These are phyloP conservation scores for Cactoblastis cactorum DNA, from an alignment of 2,888 invertebrate species.

Conservation along the genomic window DNA sequence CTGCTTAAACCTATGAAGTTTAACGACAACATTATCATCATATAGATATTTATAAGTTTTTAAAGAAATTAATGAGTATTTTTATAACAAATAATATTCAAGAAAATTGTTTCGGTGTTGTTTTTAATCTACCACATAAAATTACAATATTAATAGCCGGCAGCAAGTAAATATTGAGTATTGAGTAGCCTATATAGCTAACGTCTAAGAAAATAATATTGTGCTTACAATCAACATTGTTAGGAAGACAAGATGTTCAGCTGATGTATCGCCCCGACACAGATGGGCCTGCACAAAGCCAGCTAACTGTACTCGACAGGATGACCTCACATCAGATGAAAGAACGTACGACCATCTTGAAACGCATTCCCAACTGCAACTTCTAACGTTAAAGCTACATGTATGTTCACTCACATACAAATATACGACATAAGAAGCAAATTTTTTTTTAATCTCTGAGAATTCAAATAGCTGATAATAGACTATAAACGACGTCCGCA, in stretches of 20 bases:
- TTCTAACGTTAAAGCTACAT: constrained; percentile 23
- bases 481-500: constrained; percentile 59
- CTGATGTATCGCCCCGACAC: constrained; percentile 60
- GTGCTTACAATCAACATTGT: constrained; percentile 27
- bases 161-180: too few relatives aligned
- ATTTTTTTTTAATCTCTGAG: constrained; percentile 50
- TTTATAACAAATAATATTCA: too few relatives aligned
- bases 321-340: constrained; percentile 54
- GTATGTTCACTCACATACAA: too few relatives aligned
- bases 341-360: constrained; percentile 44
- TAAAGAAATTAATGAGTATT: too few relatives aligned
- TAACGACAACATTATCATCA: too few relatives aligned
- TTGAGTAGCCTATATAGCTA: too few relatives aligned
- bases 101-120: too few relatives aligned
- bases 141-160: too few relatives aligned
- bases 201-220: background rate
- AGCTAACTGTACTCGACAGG: constrained; percentile 64
- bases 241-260: constrained; percentile 34
- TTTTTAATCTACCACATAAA: too few relatives aligned
- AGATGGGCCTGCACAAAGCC: constrained; percentile 60
- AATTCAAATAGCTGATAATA: constrained; percentile 62
- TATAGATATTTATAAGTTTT: too few relatives aligned
- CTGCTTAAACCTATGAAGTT: too few relatives aligned
- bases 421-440: too few relatives aligned
- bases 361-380: constrained; percentile 31